A percentile compares a stretch with the other conserved stretches of the same genome.
phyloP scores from a whole-genome alignment of 2,797 vertebrate genomes.

The Graptemys geographica region DNA sequence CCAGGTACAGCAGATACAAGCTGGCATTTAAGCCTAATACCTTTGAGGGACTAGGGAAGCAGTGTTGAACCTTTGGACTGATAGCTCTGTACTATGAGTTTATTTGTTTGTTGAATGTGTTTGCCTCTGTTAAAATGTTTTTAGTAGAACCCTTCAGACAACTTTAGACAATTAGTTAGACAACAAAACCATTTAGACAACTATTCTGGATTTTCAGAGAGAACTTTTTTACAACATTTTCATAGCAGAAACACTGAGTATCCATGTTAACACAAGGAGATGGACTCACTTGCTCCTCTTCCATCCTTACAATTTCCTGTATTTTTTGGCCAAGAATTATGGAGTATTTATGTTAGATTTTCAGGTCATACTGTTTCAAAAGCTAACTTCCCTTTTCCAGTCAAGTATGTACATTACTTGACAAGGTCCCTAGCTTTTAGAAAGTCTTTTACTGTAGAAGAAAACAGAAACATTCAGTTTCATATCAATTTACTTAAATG shows the following conservation, averaged over 20 bases:
- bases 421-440: conserved; percentile 43
- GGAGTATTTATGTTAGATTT: background rate
- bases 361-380: too few species aligned
- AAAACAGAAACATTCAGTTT: conserved; percentile 28
- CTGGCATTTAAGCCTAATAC: background rate
- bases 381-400: background rate
- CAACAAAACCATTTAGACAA: background rate
- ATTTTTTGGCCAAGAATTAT: background rate
- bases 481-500: conserved; percentile 41
- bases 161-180: background rate
- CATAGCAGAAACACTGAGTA: background rate
- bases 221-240: background rate
- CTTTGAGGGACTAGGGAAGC: background rate
- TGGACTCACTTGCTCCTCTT: background rate
- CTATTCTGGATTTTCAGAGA: background rate
- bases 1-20: background rate
- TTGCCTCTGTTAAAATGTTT: background rate
- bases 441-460: conserved; percentile 6
- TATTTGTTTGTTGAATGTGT: fast-evolving
- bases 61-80: background rate
- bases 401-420: conserved; percentile 57
- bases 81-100: background rate
- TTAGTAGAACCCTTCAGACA: background rate
- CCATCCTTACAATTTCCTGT: background rate
- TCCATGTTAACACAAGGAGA: background rate